These are phyloP conservation scores for Creontiades dilutus DNA, from an alignment of 2,888 invertebrate species.

Conservation along the genomic window DNA sequence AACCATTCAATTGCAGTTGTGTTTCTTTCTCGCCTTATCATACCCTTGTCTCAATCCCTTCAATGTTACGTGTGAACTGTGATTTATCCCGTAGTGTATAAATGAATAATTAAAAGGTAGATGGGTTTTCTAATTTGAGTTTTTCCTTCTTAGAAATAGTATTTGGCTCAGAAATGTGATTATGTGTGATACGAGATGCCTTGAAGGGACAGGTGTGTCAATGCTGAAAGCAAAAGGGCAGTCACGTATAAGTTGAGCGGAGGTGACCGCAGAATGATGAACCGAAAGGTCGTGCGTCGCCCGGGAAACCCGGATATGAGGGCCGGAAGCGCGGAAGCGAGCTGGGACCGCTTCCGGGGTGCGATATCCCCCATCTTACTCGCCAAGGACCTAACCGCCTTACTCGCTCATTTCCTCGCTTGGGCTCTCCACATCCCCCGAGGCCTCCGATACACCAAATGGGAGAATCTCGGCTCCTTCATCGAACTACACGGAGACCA, in stretches of 20 bases:
- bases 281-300: neutral
- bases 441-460: neutral
- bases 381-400: slow-evolving; percentile 26
- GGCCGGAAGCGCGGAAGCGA: slow-evolving; percentile 17
- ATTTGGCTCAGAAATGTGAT: no score
- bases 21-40: no score
- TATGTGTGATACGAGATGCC: no score
- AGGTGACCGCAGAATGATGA: neutral
- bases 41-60: no score
- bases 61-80: no score
- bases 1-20: no score
- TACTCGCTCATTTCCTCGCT: slow-evolving; percentile 15
- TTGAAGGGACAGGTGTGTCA: no score
- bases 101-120: no score
- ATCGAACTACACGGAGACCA: no score
- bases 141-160: no score
- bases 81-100: no score
- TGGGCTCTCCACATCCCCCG: slow-evolving; percentile 11
- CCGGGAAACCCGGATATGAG: slow-evolving; percentile 28
- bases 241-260: neutral
- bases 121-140: no score
- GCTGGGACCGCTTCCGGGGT: neutral
- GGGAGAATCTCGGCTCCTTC: neutral
- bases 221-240: neutral
- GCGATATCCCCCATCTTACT: neutral